Percentiles rank a stretch among this genome's conserved stretches.
These are phyloP conservation scores for Drosophila baimaii DNA, from an alignment of 1,140 invertebrate species.

Conservation along the genomic window DNA sequence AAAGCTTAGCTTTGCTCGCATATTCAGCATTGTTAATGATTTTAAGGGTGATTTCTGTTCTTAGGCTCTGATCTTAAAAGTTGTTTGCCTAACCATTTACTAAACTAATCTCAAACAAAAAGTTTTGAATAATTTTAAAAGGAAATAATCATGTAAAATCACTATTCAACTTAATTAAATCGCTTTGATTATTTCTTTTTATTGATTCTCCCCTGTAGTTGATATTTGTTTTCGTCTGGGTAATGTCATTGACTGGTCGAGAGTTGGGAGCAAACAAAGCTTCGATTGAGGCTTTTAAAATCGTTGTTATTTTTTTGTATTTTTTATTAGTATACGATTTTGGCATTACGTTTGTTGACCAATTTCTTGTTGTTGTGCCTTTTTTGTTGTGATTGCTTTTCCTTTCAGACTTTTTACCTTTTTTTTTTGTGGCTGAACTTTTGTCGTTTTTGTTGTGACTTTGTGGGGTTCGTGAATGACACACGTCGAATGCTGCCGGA, in stretches of 20 bases:
- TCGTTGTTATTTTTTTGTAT: background rate
- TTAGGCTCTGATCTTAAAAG: too few species aligned
- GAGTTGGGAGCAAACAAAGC: constrained; percentile 28
- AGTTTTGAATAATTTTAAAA: background rate
- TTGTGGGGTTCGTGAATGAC: constrained; percentile 49
- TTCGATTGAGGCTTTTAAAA: constrained; percentile 32
- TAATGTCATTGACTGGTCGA: constrained; percentile 44
- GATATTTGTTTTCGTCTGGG: constrained; percentile 45
- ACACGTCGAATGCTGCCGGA: constrained; percentile 64
- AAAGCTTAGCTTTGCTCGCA: too few species aligned
- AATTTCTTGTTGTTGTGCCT: constrained; percentile 10
- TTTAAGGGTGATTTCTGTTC: too few species aligned
- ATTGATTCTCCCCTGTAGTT: constrained; percentile 8
- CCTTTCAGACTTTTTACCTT: constrained; percentile 21
- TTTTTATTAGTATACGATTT: constrained; percentile 18
- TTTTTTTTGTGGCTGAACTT: constrained; percentile 20
- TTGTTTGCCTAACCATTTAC: too few species aligned
- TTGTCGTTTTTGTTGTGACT: constrained; percentile 5
- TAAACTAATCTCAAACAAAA: background rate
- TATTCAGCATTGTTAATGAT: too few species aligned
- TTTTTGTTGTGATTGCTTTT: constrained; percentile 37
- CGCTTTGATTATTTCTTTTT: background rate
- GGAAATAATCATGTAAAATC: background rate
- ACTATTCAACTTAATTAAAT: background rate
- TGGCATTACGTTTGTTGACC: constrained; percentile 33